phyloP scores from a whole-genome alignment of 2,113 vertebrate genomes.

The Bos taurus region ARS-UCD2.0 NC_037328.1:92686001-92686500 shows the following conservation, averaged over 20 bases:
- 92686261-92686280: neutral
- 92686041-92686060: rapidly evolving
- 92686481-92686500: neutral
- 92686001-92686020: neutral
- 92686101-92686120: neutral
- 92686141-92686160: neutral
- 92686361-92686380: neutral
- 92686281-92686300: rapidly evolving
- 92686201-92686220: neutral
- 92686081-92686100: neutral
- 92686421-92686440: neutral
- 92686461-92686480: neutral
- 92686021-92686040: neutral
- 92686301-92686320: neutral
- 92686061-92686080: neutral
- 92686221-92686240: neutral
- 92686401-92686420: neutral
- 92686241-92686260: neutral
- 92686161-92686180: neutral
- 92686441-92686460: neutral
- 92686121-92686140: rapidly evolving
- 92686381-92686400: neutral
- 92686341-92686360: neutral
- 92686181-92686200: neutral
- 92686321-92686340: neutral